These are phyloP conservation scores for Netelia inedita DNA, from an alignment of 2,888 invertebrate genomes.

Conservation along the genomic window DNA sequence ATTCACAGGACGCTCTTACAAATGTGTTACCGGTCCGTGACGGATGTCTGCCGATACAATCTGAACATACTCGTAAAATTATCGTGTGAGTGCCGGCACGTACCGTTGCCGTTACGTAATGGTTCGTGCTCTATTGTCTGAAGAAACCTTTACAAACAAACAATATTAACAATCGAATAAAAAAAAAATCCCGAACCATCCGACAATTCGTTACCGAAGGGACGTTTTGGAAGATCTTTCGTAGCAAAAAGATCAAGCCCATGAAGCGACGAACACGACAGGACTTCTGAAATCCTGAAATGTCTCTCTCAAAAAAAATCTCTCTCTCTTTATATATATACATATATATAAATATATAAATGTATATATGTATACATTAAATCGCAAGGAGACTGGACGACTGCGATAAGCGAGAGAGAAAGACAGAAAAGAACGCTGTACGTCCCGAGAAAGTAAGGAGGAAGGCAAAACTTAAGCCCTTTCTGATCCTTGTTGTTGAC, in stretches of 20 bases:
- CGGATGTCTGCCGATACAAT: too few relatives aligned
- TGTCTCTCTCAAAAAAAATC: neutral
- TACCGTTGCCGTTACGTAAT: too few relatives aligned
- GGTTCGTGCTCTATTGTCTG: too few relatives aligned
- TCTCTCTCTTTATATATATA: neutral
- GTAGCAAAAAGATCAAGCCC: neutral
- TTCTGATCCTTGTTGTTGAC: conserved; percentile 66
- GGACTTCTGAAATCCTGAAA: neutral
- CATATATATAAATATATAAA: too few relatives aligned
- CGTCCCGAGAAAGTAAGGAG: conserved; percentile 4
- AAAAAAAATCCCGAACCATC: neutral
- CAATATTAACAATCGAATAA: neutral
- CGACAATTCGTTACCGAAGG: neutral
- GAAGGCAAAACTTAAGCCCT: conserved; percentile 57
- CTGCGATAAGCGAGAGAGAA: conserved; percentile 51
- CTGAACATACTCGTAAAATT: too few relatives aligned
- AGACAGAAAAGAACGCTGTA: conserved; percentile 4
- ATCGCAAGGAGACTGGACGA: conserved; percentile 37
- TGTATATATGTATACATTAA: neutral
- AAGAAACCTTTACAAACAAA: too few relatives aligned
- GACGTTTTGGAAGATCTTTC: neutral
- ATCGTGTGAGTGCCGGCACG: too few relatives aligned
- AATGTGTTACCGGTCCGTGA: too few relatives aligned
- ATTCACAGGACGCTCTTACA: too few relatives aligned
- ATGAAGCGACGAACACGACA: neutral